Percentiles rank a stretch among this genome's conserved stretches.
These are phyloP conservation scores for Hydropotes inermis DNA, from an alignment of 2,113 vertebrate species.

Conservation along the genomic window DNA sequence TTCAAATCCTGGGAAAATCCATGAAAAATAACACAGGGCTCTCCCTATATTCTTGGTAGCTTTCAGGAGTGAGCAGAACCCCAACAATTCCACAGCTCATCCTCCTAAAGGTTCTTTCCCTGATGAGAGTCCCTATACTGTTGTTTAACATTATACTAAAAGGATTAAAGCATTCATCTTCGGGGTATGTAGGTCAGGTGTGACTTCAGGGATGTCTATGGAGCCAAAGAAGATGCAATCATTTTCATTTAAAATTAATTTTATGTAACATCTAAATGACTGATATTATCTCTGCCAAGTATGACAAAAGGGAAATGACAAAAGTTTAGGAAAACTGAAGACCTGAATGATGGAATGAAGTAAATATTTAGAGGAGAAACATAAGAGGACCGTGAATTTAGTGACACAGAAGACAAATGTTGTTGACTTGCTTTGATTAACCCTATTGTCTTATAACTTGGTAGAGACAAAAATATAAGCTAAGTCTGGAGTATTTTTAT, in stretches of 20 bases:
- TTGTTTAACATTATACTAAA: not conserved
- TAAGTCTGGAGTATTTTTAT: slow-evolving; percentile 42
- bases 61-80: not conserved
- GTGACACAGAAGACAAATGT: not conserved
- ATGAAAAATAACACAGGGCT: not conserved
- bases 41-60: not conserved
- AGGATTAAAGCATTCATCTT: not conserved
- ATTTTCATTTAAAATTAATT: not conserved
- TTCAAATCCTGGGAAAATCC: not conserved
- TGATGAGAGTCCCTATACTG: not conserved
- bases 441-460: not conserved
- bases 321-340: not conserved
- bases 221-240: not conserved
- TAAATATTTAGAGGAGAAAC: not conserved
- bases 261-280: not conserved
- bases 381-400: not conserved
- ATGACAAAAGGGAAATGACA: not conserved
- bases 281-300: not conserved
- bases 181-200: rapidly evolving
- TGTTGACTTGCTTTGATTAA: slow-evolving; percentile 39
- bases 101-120: not conserved
- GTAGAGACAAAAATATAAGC: slow-evolving; percentile 20
- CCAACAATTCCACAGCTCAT: not conserved
- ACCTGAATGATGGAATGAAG: not conserved
- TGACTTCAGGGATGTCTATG: not conserved